Evolutionary conservation across 2,888 invertebrate species (phyloP).

Genomic region (Drosophila cyrtoloma): DNA sequence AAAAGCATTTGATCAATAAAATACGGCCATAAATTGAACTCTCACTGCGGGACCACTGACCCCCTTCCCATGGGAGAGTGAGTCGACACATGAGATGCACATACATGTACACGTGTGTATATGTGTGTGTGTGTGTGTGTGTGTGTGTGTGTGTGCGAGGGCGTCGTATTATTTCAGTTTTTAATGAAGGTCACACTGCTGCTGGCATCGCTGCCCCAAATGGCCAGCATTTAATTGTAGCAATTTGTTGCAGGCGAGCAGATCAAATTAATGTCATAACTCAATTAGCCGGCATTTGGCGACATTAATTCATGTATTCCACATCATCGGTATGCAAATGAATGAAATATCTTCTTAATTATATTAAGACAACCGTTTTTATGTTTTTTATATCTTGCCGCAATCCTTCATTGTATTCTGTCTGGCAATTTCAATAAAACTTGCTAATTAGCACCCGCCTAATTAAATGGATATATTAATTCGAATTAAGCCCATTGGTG

Average conservation of each 20-base stretch:
- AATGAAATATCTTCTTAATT: neutral
- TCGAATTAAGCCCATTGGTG: neutral
- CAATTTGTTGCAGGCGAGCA: constrained; percentile 63
- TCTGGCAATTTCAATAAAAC: neutral
- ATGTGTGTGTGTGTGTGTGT: neutral
- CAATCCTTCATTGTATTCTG: neutral
- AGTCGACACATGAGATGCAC: constrained; percentile 21
- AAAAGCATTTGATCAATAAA: constrained; percentile 70
- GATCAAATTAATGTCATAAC: constrained; percentile 78
- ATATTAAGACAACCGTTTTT: constrained; percentile 4
- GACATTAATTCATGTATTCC: constrained; percentile 2
- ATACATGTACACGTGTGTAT: neutral
- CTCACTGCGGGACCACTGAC: constrained; percentile 37
- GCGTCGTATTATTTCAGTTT: constrained; percentile 51
- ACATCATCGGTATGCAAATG: constrained; percentile 11
- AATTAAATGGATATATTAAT: neutral
- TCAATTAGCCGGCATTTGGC: constrained; percentile 65
- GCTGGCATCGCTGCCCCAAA: constrained; percentile 48
- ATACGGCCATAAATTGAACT: constrained; percentile 51
- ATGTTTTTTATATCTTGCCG: neutral
- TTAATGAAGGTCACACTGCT: constrained; percentile 70
- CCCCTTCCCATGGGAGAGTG: constrained; percentile 23
- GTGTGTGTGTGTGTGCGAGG: neutral
- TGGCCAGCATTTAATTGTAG: constrained; percentile 67
- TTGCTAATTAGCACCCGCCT: neutral